Evolutionary conservation across 2,888 invertebrate species (phyloP), one percentile per base, ranked within the genome.

Genomic region (Theristus sp.): DNA sequence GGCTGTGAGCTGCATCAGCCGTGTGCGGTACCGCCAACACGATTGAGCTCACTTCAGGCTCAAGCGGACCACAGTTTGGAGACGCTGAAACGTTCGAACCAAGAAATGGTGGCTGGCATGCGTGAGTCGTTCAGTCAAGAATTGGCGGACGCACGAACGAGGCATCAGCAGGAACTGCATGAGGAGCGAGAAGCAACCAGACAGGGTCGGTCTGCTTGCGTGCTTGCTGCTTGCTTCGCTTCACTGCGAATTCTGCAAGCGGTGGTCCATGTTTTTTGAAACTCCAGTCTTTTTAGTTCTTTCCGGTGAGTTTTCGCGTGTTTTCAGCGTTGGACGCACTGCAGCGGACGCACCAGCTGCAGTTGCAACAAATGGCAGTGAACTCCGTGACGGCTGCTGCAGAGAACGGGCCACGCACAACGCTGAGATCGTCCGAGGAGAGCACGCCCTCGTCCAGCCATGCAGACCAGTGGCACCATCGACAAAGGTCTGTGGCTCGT

Each of bases 321-420:
- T 62, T 67, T 58, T 60, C 69, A 56, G 71, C 72, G 6, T 61
- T 72, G 24, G 72, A 72, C 61, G 71, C 68, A 2, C 69, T 72
- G 30, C 64, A 68, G 55, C 60, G 71, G 46, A 66, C 67, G 31
- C 72, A 72, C 62, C 69, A 68, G 57, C 68, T 69, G 55, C 71
- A 72, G 28, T 59, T 71, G 61, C 63, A 65, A 52, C 61, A 59
- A 26, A 56, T 67, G 56, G 38, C 38, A 38, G 38, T 17, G 10
- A n/a, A 38, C 17, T 38, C 38, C 6, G 38, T 17, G 10, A 38
- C 38, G 38, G 17, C 6, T 38, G 38, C 10, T 38, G 38, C 38
- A 6, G 17, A 38, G 38, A 17, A 6, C 17, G 38, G 10, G 17
- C 38, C 6, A 17, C 38, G 17, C 6, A 38, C 38, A 38, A 17